These are phyloP conservation scores for Pollenia griseotomentosa DNA, from an alignment of 2,888 invertebrate species.

Conservation along the genomic window DNA sequence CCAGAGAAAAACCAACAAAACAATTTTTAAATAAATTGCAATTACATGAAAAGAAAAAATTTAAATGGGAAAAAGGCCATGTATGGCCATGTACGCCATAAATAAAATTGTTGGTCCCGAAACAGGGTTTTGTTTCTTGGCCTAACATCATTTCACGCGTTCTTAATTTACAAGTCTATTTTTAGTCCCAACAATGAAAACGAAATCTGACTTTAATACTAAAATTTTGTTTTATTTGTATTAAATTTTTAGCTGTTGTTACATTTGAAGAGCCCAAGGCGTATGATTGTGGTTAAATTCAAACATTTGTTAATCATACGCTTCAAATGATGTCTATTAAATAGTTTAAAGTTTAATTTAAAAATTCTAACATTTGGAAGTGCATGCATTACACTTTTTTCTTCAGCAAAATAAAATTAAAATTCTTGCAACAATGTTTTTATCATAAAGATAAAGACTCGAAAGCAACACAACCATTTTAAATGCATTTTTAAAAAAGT, in stretches of 20 bases:
- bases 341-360: slow-evolving; percentile 22
- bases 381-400: background rate
- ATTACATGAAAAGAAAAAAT: no score
- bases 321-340: background rate
- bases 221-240: background rate
- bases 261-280: background rate
- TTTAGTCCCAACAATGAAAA: no score
- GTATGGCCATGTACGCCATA: no score
- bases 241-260: background rate
- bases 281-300: slow-evolving; percentile 40
- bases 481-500: slow-evolving; percentile 44
- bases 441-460: slow-evolving; percentile 58
- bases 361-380: slow-evolving; percentile 1
- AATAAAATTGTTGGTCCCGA: no score
- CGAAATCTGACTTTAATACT: no score
- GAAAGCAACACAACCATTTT: slow-evolving; percentile 56
- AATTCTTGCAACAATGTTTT: slow-evolving; percentile 53
- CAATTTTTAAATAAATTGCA: no score
- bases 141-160: no score
- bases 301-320: slow-evolving; percentile 45
- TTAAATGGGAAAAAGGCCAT: no score
- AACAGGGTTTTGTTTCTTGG: no score
- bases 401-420: slow-evolving; percentile 45
- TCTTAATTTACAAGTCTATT: no score
- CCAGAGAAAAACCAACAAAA: no score